phyloP scores from a whole-genome alignment of 2,888 invertebrate genomes.

The Leptinotarsa tumamoca region DNA sequence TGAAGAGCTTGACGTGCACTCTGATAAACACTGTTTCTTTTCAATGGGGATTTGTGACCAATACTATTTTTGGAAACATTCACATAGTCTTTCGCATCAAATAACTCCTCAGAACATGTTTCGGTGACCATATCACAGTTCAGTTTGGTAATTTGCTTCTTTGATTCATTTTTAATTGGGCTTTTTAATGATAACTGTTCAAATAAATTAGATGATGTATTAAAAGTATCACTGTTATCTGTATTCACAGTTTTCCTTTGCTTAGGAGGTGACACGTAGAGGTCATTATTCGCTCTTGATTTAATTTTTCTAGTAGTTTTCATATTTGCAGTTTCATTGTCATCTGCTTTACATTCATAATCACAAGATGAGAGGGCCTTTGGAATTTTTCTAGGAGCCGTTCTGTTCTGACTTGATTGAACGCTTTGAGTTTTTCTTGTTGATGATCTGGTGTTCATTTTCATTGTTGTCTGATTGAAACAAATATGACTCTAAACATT shows the following conservation, averaged over 20 bases:
- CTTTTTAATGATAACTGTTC: conserved; percentile 41
- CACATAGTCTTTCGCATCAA: conserved; percentile 14
- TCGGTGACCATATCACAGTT: neutral
- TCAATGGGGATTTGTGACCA: neutral
- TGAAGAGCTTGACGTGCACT: conserved; percentile 64
- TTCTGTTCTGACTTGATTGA: conserved; percentile 8
- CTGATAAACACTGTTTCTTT: conserved; percentile 52
- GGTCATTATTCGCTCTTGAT: conserved; percentile 37
- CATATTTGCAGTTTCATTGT: conserved; percentile 20
- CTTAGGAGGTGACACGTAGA: conserved; percentile 62
- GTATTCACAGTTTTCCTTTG: conserved; percentile 50
- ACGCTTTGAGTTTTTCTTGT: conserved; percentile 29
- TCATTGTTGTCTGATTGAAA: conserved; percentile 23
- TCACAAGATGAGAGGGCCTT: conserved; percentile 29
- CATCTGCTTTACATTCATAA: conserved; percentile 42
- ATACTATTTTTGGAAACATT: neutral
- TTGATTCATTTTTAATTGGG: conserved; percentile 25
- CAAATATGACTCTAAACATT: neutral
- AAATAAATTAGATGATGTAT: conserved; percentile 43
- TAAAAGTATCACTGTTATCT: neutral
- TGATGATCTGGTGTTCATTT: conserved; percentile 42
- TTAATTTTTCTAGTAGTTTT: conserved; percentile 33
- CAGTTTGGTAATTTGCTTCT: neutral
- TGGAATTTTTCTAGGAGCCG: conserved; percentile 24
- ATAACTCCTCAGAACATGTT: conserved; percentile 5